Base-by-base conservation (phyloP, 2,797 vertebrate species). In the Syngnathus acus region DNA sequence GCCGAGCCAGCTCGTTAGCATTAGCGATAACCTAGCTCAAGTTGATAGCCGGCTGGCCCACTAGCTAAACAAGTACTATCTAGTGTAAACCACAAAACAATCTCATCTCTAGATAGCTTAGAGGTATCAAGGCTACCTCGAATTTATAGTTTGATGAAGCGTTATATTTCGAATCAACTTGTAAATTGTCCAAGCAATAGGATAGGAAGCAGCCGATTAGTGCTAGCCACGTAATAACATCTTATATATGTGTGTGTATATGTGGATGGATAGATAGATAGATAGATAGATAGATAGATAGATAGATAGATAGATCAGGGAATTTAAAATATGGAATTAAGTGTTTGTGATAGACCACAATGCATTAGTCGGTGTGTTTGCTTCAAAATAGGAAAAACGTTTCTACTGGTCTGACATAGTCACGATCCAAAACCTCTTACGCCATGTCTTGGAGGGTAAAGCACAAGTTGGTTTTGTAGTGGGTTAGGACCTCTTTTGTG, bases 41-140 rank as follows among this genome's bases (percentile, higher is more conserved):
- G 2, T 21, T 70, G 67, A 68, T 43, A 43, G 40, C 3, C 71
- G 17, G 42, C 1, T 69, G 63, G 40, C 81, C 81, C 73, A 76
- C 69, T 1, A 63, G 68, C 72, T 42, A 67, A 69, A 5, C 64
- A 60, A 67, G 14, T 65, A 70, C 50, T 2, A 40, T 16, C 1
- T 45, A 38, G 60, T 26, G 5, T 13, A 32, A 72, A 69, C 10
- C 9, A 14, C n/a, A 14, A 16, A 7, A 16, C n/a, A 42, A 16
- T 19, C 39, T 61, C 54, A 3, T 57, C 13, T 37, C 26, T 32
- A 17, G 2, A 17, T 6, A 58, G 7, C 32, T 6, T 16, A 7
- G 26, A 37, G 55, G 26, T 58, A 16, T 3, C 19, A 9, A 17
- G 32, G 17, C 16, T 45, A 2, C 26, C 5, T 61, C 5, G 13